A percentile compares a stretch with the other conserved stretches of the same genome.
Evolutionary conservation across 2,797 vertebrate species (phyloP).

Genomic region (Lepus townsendii): DNA sequence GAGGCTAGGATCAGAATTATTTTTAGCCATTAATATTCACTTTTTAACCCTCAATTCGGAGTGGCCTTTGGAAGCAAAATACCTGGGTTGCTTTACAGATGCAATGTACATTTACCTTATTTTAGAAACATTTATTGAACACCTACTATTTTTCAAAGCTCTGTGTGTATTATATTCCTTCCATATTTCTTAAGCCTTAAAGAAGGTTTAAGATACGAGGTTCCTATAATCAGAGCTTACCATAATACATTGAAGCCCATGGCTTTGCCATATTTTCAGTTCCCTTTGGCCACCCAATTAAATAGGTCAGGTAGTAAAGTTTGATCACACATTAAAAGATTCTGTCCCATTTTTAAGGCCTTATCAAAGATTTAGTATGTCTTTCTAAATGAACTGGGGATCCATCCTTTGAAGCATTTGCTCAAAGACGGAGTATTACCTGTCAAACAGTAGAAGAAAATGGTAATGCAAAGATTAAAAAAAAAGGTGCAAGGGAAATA

Average conservation of each 20-base stretch:
- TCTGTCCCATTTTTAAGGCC: slow-evolving; percentile 79
- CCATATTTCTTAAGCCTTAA: neutral
- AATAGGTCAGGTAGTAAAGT: slow-evolving; percentile 82
- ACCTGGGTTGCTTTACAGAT: neutral
- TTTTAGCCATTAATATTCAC: neutral
- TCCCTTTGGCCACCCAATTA: slow-evolving; percentile 83
- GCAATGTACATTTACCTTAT: neutral
- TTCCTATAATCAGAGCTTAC: slow-evolving; percentile 51
- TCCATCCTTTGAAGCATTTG: slow-evolving; percentile 75
- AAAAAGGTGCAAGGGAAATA: slow-evolving; percentile 39
- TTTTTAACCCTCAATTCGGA: slow-evolving; percentile 13
- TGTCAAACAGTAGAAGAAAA: slow-evolving; percentile 57
- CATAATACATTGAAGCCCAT: neutral
- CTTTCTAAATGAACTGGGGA: slow-evolving; percentile 83
- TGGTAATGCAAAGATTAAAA: slow-evolving; percentile 59
- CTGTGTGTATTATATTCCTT: neutral
- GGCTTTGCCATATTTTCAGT: slow-evolving; percentile 76
- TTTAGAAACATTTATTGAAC: slow-evolving; percentile 55
- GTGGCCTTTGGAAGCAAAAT: slow-evolving; percentile 1
- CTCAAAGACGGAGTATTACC: slow-evolving; percentile 72
- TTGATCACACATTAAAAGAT: slow-evolving; percentile 85
- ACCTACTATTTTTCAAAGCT: slow-evolving; percentile 19
- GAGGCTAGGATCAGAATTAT: neutral
- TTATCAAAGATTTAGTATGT: slow-evolving; percentile 84
- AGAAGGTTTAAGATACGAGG: slow-evolving; percentile 9